Evolutionary conservation across 2,113 vertebrate species (phyloP).

Genomic region (Dermatemys mawii): DNA sequence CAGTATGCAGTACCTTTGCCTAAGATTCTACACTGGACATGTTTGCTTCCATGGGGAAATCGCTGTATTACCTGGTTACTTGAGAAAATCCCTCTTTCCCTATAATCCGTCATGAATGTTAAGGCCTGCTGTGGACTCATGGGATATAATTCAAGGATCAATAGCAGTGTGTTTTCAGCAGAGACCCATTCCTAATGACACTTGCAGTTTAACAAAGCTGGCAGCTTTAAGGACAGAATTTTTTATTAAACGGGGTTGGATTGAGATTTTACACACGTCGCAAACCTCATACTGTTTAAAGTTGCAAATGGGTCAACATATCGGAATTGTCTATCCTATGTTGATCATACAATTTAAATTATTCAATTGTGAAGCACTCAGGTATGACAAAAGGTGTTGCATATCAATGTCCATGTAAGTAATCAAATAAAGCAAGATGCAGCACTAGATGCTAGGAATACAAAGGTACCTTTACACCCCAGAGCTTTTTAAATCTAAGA

Average conservation of each 20-base stretch:
- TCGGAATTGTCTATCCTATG: not conserved
- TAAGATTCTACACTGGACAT: not conserved
- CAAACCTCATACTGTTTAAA: accelerated
- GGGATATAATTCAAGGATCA: not conserved
- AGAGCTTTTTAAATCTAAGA: not conserved
- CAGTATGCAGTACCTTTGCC: not conserved
- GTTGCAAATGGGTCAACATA: not conserved
- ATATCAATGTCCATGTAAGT: not conserved
- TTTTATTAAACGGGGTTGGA: not conserved
- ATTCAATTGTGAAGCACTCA: not conserved
- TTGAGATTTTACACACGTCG: not conserved
- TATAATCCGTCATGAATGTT: not conserved
- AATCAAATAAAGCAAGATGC: not conserved
- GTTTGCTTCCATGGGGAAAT: not conserved
- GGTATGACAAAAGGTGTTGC: not conserved
- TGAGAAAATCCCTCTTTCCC: not conserved
- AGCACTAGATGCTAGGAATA: not conserved
- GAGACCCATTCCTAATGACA: not conserved
- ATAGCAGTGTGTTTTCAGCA: not conserved
- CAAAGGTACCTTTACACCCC: not conserved
- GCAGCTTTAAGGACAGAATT: not conserved
- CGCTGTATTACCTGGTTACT: not conserved
- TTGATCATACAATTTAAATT: not conserved
- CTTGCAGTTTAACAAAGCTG: not conserved
- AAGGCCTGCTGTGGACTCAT: not conserved